phyloP scores from a whole-genome alignment of 1,140 invertebrate genomes.

The Yoshiicerus persimilis region DNA sequence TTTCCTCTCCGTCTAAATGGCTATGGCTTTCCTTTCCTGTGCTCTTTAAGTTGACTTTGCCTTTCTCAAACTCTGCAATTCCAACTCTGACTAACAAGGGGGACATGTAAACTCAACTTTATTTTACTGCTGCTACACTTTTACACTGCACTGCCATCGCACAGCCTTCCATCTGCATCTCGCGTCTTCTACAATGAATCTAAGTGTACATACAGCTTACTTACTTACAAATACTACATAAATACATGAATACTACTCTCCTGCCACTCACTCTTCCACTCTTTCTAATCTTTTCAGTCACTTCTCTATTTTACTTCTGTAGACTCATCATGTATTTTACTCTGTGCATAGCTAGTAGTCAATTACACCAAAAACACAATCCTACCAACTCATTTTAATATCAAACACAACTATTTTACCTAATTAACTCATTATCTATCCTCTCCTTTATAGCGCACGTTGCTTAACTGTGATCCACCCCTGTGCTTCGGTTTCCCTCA shows the following conservation, averaged over 20 bases:
- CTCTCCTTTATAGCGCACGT: too few relatives aligned
- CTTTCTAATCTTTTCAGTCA: not conserved
- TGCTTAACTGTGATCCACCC: too few relatives aligned
- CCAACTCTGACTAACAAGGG: not conserved
- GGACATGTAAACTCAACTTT: not conserved
- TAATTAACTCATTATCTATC: not conserved
- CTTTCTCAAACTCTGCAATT: not conserved
- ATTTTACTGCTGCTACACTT: not conserved
- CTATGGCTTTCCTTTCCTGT: not conserved
- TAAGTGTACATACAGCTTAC: not conserved
- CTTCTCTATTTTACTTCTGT: not conserved
- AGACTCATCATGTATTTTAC: constrained; percentile 5
- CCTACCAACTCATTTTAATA: not conserved
- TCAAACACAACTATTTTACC: not conserved
- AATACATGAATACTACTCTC: not conserved
- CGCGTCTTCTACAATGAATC: not conserved
- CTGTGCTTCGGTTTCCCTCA: too few relatives aligned
- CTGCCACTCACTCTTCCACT: not conserved
- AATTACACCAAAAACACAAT: not conserved
- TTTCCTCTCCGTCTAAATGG: not conserved
- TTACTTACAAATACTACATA: not conserved
- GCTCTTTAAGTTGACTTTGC: not conserved
- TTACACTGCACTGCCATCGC: too few relatives aligned
- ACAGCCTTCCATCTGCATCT: not conserved
- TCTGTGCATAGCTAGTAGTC: not conserved